These are phyloP conservation scores for Tachysurus vachellii DNA, from an alignment of 2,113 vertebrate genomes.

Conservation along the genomic window DNA sequence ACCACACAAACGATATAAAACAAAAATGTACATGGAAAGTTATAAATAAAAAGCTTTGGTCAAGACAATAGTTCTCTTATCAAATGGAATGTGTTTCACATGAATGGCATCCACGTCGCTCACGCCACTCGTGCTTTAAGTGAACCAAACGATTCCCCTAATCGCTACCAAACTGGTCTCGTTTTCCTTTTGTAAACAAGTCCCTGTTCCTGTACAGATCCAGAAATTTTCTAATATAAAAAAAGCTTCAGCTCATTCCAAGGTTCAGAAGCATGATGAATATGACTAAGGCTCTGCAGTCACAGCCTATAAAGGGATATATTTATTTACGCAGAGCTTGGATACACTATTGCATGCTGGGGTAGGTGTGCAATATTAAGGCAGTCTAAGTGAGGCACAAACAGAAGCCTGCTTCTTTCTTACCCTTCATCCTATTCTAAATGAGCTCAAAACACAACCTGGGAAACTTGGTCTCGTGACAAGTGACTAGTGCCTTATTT, in stretches of 20 bases:
- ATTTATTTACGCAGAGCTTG: constrained; percentile 35
- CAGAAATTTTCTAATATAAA: neutral
- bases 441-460: neutral
- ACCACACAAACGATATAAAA: constrained; percentile 43
- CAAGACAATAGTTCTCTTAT: constrained; percentile 21
- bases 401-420: constrained; percentile 34
- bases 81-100: constrained; percentile 31
- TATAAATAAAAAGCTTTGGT: constrained; percentile 54
- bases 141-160: neutral
- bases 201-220: neutral
- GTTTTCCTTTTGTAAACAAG: constrained; percentile 12
- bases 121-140: neutral
- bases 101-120: neutral
- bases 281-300: constrained; percentile 14
- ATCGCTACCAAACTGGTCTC: neutral
- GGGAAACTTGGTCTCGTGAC: neutral
- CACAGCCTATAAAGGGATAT: constrained; percentile 19
- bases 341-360: constrained; percentile 61
- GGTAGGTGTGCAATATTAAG: constrained; percentile 60
- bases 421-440: neutral
- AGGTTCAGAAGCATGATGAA: neutral
- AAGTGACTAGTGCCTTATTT: neutral
- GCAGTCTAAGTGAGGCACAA: constrained; percentile 54
- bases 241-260: neutral
- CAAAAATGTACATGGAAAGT: neutral